phyloP scores from a whole-genome alignment of 2,797 vertebrate species.

The Enteromius argenteus region DNA sequence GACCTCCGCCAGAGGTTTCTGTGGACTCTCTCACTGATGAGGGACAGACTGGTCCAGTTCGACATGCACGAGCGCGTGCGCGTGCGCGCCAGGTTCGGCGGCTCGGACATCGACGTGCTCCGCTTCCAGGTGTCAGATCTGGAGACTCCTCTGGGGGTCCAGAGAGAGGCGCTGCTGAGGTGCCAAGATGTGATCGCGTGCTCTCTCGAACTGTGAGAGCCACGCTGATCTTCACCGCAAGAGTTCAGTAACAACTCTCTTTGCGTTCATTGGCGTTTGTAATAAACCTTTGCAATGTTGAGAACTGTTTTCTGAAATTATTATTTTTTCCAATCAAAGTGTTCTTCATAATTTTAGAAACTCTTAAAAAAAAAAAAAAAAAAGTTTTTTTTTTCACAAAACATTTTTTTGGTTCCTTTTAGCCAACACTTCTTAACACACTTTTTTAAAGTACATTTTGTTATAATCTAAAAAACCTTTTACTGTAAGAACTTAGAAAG shows the following conservation, averaged over 20 bases:
- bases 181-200: slow-evolving; percentile 85
- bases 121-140: slow-evolving; percentile 89
- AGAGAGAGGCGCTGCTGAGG: slow-evolving; percentile 86
- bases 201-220: slow-evolving; percentile 71
- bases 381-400: no score
- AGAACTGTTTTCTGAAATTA: not conserved
- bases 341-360: not conserved
- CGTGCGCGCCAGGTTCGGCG: slow-evolving; percentile 82
- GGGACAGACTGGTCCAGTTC: slow-evolving; percentile 79
- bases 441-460: no score
- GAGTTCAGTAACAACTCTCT: slow-evolving; percentile 44
- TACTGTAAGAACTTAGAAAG: no score
- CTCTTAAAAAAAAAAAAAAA: no score
- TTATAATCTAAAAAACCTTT: no score
- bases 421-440: no score
- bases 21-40: slow-evolving; percentile 81
- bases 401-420: no score
- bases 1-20: slow-evolving; percentile 83
- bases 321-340: not conserved
- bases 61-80: slow-evolving; percentile 81
- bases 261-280: not conserved
- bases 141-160: slow-evolving; percentile 88
- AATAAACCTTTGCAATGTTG: not conserved
- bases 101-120: slow-evolving; percentile 86
- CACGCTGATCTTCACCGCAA: slow-evolving; percentile 54